phyloP scores from a whole-genome alignment of 2,888 invertebrate species.

The Megalurothrips usitatus region DNA sequence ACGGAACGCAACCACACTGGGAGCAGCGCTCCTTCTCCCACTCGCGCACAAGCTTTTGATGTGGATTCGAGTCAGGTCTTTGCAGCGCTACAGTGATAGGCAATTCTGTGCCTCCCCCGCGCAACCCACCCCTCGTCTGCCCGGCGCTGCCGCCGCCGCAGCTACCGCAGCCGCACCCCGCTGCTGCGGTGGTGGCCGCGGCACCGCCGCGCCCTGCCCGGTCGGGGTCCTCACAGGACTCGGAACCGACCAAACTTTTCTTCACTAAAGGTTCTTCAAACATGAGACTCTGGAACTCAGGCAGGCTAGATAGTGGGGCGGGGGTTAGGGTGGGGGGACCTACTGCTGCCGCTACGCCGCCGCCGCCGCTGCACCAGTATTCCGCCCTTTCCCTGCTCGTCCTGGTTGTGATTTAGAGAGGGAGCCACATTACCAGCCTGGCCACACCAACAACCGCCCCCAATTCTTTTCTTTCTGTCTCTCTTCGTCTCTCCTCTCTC shows the following conservation, averaged over 20 bases:
- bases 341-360: background rate
- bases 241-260: slow-evolving; percentile 12
- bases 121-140: too few species aligned
- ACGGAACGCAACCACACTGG: too few species aligned
- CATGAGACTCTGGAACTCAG: slow-evolving; percentile 24
- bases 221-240: background rate
- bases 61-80: background rate
- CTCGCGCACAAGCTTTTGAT: too few species aligned
- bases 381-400: slow-evolving; percentile 12
- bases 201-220: background rate
- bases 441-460: background rate
- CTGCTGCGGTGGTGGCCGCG: too few species aligned
- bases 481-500: background rate
- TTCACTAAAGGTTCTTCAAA: slow-evolving; percentile 26
- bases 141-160: too few species aligned
- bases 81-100: slow-evolving; percentile 5
- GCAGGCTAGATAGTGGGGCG: background rate
- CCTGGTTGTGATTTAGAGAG: background rate
- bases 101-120: background rate
- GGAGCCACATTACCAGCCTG: background rate
- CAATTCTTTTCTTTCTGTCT: background rate
- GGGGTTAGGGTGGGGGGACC: background rate
- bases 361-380: background rate
- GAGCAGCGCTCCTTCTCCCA: too few species aligned
- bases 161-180: too few species aligned